Base-by-base conservation (phyloP, 2,797 vertebrate genomes). In the Pseudochromis fuscus region DNA sequence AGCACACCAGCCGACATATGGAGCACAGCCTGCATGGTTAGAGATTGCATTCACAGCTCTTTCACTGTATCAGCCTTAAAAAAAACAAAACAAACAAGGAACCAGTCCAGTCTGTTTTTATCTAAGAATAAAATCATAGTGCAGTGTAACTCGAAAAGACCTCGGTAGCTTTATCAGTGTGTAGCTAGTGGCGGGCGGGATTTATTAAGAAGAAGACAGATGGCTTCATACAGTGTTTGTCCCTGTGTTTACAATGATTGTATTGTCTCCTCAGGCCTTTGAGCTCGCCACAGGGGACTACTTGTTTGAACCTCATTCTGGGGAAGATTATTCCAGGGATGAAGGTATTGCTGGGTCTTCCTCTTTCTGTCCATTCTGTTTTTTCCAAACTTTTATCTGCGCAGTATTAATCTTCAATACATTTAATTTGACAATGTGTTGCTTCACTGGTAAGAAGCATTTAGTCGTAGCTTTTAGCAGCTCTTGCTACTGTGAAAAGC, bases 281-380 rank as follows among this genome's bases (percentile, higher is more conserved):
- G 98, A 99, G 82, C 91, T 99, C 35, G 96, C 96, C 84, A 99
- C 98, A 2, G 98, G 98, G 44, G 98, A 99, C 89, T 99, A 99
- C 85, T 92, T 99, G 69, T 99, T 99, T 49, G 98, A 99, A 73
- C 98, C 98, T 66, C 97, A 99, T 85, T 98, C 98, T 58, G 98
- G 98, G 31, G 98, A 98, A 84, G 97, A 99, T 87, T 99, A 99
- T 90, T 96, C 96, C 57, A 94, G 98, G 81, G 97, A 99, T 92
- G 98, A 99, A 98, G 97, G 97, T 99, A 94, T 81, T 68, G 51
- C 71, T 59, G 45, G 44, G 60, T 66, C 28, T 76, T 69, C 40
- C 40, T 79, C 48, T 67, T 77, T 27, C 48, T 75, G 28, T 69
- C 1, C 18, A 11, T 57, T 69, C 19, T 37, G 18, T 35, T 78